Evolutionary conservation across 2,113 vertebrate genomes (phyloP).

Genomic region (Tragulus kanchil): DNA sequence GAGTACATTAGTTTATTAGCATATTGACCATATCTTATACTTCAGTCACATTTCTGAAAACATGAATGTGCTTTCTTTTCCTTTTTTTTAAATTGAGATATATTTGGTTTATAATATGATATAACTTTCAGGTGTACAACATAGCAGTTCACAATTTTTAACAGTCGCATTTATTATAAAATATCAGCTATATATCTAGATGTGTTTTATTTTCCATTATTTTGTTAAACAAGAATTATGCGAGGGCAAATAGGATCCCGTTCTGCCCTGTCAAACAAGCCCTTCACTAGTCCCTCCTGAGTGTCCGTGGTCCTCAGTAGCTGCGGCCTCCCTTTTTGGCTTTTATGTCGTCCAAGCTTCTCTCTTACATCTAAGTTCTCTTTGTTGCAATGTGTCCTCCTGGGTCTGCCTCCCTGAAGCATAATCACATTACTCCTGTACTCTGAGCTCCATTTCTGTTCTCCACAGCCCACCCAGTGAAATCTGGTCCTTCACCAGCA

Average conservation of each 20-base stretch:
- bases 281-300: background rate
- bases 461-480: background rate
- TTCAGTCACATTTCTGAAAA: background rate
- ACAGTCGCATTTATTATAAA: background rate
- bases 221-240: background rate
- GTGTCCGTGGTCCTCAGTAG: background rate
- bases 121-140: background rate
- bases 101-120: background rate
- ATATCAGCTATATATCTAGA: background rate
- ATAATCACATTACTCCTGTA: background rate
- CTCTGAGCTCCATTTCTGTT: background rate
- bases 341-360: background rate
- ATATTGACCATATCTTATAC: background rate
- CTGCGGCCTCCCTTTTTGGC: background rate
- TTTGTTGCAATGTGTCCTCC: background rate
- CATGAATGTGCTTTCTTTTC: background rate
- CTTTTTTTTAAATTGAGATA: background rate
- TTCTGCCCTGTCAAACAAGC: background rate
- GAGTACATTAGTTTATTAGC: background rate
- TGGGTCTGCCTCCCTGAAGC: background rate
- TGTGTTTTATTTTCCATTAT: conserved; percentile 21
- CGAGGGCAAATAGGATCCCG: background rate
- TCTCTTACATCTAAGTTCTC: background rate
- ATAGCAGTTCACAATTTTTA: background rate
- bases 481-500: background rate